Base-by-base conservation (phyloP, 2,888 invertebrate genomes). In the Prosopocoilus inquinatus region DNA sequence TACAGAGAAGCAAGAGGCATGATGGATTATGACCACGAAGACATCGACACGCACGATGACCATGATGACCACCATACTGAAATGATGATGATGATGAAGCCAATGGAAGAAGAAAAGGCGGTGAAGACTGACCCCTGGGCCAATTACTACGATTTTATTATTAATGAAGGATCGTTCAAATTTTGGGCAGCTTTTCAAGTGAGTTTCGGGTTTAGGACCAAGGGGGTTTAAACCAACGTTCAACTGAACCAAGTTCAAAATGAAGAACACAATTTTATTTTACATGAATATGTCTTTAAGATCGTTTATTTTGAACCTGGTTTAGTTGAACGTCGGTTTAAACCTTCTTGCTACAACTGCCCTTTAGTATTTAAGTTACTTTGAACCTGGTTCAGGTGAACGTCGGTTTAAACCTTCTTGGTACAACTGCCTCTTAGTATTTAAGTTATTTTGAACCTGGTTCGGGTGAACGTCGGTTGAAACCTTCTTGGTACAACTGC, bases 141-240 rank as follows among this genome's bases (percentile, higher is more conserved):
- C 34, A 88, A 89, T 0, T 92, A 92, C 76, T 91, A 91, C 71
- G 91, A 92, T 75, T 92, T 92, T 77, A 82, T 91, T 63, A 91
- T 92, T 70, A 92, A 90, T 68, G 92, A 92, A 73, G 91, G 91
- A 2, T 91, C 91, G 12, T 92, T 91, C 77, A 92, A 92, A 73
- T 92, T 92, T 77, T 92, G 91, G 91, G 90, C 91, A 34, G 89
- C 82, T 7, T 92, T 92, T 75, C 91, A 92, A 83, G 91, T 90
- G 75, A 75, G 12, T 28, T 16, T 16, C 2, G 3, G 16, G 2
- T n/a, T n/a, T n/a, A n/a, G n/a, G 11, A 43, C 33, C 13, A 32
- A 2, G 28, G 9, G 9, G 35, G 9, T 9, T 35, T 9, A 35
- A 35, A n/a, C n/a, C n/a, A n/a, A n/a, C n/a, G n/a, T n/a, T n/a